A percentile compares a stretch with the other conserved stretches of the same genome.
These are phyloP conservation scores for Calliscelio sp. DNA, from an alignment of 2,888 invertebrate species.

Conservation along the genomic window DNA sequence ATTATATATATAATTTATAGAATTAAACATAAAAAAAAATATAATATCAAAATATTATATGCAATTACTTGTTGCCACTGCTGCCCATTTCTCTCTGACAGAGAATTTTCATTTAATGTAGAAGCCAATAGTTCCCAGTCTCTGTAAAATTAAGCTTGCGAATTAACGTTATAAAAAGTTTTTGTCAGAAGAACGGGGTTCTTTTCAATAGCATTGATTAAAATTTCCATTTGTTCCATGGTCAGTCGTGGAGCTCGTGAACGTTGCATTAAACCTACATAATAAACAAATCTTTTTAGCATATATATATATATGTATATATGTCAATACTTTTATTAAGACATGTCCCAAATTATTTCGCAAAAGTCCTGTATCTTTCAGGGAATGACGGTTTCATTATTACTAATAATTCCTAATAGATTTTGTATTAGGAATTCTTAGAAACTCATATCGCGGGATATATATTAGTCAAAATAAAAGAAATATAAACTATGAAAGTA, in stretches of 20 bases:
- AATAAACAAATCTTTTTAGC: background rate
- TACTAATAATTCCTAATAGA: too few relatives aligned
- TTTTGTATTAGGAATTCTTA: too few relatives aligned
- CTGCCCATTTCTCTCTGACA: background rate
- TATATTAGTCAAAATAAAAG: too few relatives aligned
- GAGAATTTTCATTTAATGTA: background rate
- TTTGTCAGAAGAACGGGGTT: background rate
- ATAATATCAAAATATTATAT: background rate
- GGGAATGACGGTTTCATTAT: too few relatives aligned
- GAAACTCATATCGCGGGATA: too few relatives aligned
- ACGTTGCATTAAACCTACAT: background rate
- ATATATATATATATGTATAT: too few relatives aligned
- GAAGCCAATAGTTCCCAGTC: slow-evolving; percentile 1
- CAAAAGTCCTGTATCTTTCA: too few relatives aligned
- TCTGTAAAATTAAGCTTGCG: background rate
- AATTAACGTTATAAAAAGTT: background rate
- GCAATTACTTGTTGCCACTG: background rate
- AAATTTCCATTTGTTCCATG: background rate
- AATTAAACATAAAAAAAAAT: too few relatives aligned
- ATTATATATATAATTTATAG: too few relatives aligned
- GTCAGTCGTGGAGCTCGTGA: background rate
- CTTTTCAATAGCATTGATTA: background rate
- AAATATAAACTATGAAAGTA: too few relatives aligned
- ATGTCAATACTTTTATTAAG: too few relatives aligned
- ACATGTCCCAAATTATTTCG: too few relatives aligned